Base-by-base conservation (phyloP, 2,888 invertebrate species). In the Plemyria rubiginata region DNA sequence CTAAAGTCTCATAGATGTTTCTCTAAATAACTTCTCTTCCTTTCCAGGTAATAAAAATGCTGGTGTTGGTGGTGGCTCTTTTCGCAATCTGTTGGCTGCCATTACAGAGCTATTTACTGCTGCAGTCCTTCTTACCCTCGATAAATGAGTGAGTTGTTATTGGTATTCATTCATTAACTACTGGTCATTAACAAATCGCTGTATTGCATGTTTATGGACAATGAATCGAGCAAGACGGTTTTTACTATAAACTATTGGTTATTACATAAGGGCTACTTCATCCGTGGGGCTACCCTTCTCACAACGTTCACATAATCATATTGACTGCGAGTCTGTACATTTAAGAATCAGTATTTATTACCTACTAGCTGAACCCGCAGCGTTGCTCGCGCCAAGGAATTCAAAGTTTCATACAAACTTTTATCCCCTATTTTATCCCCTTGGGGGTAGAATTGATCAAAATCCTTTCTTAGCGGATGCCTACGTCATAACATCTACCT, bases 1-100 rank as follows among this genome's bases (percentile, higher is more conserved):
- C 11, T 38, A 8, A 8, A 38, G 36, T 38, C 8, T 38, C 36
- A 8, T 3, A 38, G 7, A 52, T 22, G 40, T 12, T 46, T 28
- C 28, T 7, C 38, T 38, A 40, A 49, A 49, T 48, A 43, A 32
- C 40, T 53, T 9, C 41, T 61, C 49, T 12, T 5, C 13, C 12
- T 40, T 67, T 70, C 70, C 93, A 97, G 97, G 97, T 97, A 70
- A 96, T 97, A 79, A 97, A 97, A 94, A 97, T 97, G 97, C 90
- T 97, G 81, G 96, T 97, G 50, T 94, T 96, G 59, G 97, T 97
- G 16, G 97, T 97, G 28, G 94, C 95, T 6, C 93, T 97, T 9
- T 97, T 97, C 78, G 96, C 96, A 0, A 81, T 97, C 0, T 97
- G 97, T 82, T 97, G 97, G 97, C 90, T 97, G 40, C 97, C 97